Evolutionary conservation across 2,113 vertebrate genomes (phyloP), one percentile per base, ranked within the genome.

Genomic region (Pycnonotus jocosus): DNA sequence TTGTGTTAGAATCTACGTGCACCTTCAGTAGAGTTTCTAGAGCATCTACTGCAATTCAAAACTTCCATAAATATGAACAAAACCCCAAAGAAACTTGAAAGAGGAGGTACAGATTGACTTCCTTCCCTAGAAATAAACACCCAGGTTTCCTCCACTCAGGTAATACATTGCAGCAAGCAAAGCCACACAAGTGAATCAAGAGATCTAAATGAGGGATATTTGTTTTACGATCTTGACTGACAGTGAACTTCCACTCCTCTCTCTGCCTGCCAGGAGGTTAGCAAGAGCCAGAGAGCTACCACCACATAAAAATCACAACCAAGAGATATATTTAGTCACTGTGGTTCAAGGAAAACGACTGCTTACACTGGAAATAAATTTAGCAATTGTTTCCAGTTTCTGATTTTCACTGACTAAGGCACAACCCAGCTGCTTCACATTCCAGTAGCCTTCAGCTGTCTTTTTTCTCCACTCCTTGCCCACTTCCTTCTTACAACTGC

Each of bases 291-390:
- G 77, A 11, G 92, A 94, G 72, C 22, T 54, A 77, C 86, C 91
- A 88, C 62, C 81, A 71, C 83, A 70, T 50, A 89, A 58, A 93
- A 91, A 73, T 90, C 81, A 72, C 84, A 91, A 94, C 88, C 79
- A 88, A 72, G 5, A 84, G 88, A 86, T 95, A 96, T 95, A 93
- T 95, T 95, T 95, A 95, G 94, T 48, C 91, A 30, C 12, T 80
- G 95, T 8, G 81, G 92, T 90, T 92, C 74, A 93, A 92, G 81
- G 79, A 95, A 96, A 96, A 95, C 3, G 42, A 96, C 3, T 66
- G 79, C 89, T 94, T 92, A 93, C 38, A 70, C 78, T 85, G 95
- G 88, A 97, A 96, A 95, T 94, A 97, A 97, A 97, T 82, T 89
- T 81, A 81, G 88, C 82, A 94, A 96, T 53, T 96, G 94, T 97